Conservation (phyloP, 2,888 invertebrate genomes). For the Tetragonisca angustula region DNA sequence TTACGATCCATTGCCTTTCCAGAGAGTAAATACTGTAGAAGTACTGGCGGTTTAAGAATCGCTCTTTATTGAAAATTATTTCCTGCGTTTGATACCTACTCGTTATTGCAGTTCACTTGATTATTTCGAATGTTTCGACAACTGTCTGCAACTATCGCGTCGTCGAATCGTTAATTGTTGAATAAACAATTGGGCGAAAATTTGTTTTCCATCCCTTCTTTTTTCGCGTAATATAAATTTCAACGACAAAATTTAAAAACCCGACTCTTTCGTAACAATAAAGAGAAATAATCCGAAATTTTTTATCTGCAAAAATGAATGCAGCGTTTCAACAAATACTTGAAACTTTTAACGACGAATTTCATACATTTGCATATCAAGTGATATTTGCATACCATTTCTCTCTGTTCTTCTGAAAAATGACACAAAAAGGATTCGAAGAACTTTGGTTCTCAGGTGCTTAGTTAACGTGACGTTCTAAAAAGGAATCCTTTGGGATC, state of each 20-base stretch:
- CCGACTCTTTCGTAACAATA: neutral
- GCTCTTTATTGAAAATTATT: constrained; percentile 14
- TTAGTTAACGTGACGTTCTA: neutral
- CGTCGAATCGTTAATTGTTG: neutral
- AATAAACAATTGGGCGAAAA: neutral
- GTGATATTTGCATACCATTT: neutral
- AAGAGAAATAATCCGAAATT: neutral
- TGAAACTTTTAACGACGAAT: neutral
- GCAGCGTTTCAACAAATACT: neutral
- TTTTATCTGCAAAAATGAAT: neutral
- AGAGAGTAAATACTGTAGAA: neutral
- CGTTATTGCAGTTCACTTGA: neutral
- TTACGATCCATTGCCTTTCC: constrained; percentile 19
- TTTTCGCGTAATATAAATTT: no score
- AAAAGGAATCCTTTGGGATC: neutral
- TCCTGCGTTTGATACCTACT: neutral
- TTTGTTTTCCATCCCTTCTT: no score
- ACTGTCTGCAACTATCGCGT: neutral
- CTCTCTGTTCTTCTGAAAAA: neutral
- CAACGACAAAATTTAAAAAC: no score
- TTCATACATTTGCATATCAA: neutral
- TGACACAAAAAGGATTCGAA: neutral
- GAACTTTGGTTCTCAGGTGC: neutral
- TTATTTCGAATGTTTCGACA: neutral
- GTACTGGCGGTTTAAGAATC: neutral